A percentile compares a stretch with the other conserved stretches of the same genome.
Evolutionary conservation across 2,797 vertebrate species (phyloP).

Genomic region (Babyrousa celebensis): DNA sequence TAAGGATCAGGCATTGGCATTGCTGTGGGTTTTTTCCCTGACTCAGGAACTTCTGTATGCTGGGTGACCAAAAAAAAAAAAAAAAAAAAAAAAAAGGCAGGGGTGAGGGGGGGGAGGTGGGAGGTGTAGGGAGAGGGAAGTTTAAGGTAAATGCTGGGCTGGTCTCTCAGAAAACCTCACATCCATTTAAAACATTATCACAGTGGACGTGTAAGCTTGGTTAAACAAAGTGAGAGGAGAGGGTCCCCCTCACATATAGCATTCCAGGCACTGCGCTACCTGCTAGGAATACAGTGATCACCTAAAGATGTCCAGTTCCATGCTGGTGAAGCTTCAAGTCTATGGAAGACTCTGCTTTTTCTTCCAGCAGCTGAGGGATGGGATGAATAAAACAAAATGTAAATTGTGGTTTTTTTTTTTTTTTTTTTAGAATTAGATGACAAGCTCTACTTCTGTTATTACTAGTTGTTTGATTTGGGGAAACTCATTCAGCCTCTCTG

Average conservation of each 20-base stretch:
- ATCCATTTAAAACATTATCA: background rate
- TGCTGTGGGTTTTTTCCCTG: too few relatives aligned
- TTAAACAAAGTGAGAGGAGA: background rate
- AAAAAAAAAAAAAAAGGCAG: too few relatives aligned
- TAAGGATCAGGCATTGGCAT: too few relatives aligned
- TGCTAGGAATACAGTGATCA: background rate
- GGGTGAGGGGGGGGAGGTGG: background rate
- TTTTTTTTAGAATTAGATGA: background rate
- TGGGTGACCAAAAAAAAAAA: too few relatives aligned
- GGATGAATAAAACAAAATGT: background rate
- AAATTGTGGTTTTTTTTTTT: background rate
- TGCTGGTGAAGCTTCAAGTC: background rate
- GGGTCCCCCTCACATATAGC: background rate
- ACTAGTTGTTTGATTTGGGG: background rate
- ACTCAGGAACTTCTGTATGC: too few relatives aligned
- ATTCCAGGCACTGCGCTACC: background rate
- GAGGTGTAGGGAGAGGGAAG: background rate
- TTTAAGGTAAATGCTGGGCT: background rate
- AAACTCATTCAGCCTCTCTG: background rate
- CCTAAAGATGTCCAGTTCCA: background rate
- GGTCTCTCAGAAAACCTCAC: background rate
- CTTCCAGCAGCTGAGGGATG: background rate
- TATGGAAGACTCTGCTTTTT: background rate
- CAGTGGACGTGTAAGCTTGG: background rate
- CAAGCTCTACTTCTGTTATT: background rate